Percentiles rank a stretch among this genome's conserved stretches.
Evolutionary conservation across 1,140 invertebrate genomes (phyloP).

Genomic region (Pseudomyrmex flavicornis): DNA sequence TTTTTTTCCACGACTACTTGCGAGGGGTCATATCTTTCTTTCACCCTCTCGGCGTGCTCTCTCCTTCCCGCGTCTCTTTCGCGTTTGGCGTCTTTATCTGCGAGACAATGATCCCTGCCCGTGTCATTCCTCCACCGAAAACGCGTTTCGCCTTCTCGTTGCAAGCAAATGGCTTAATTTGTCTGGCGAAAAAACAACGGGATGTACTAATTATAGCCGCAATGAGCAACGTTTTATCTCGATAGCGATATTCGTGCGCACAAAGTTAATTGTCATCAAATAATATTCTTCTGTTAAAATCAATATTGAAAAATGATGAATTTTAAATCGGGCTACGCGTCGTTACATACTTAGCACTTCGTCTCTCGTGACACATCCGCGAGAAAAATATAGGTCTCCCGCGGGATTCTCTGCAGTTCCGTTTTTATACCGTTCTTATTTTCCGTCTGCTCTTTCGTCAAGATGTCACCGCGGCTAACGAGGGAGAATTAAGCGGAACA

Average conservation of each 20-base stretch:
- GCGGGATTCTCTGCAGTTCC: constrained; percentile 21
- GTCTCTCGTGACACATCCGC: background rate
- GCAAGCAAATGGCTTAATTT: constrained; percentile 78
- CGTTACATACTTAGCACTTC: constrained; percentile 1
- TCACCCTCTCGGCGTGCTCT: background rate
- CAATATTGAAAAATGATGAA: background rate
- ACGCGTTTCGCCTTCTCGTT: constrained; percentile 38
- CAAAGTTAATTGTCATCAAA: background rate
- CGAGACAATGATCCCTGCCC: constrained; percentile 12
- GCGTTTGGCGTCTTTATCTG: background rate
- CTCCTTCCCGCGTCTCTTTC: background rate
- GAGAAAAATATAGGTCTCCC: constrained; percentile 31
- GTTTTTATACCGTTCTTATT: constrained; percentile 70
- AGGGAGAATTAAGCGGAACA: constrained; percentile 78
- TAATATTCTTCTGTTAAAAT: background rate
- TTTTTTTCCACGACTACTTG: constrained; percentile 60
- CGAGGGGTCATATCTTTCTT: constrained; percentile 54
- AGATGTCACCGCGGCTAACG: constrained; percentile 83
- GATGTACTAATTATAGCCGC: constrained; percentile 80
- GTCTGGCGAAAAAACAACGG: constrained; percentile 61
- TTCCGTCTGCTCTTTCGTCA: constrained; percentile 77
- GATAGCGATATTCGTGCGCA: constrained; percentile 35
- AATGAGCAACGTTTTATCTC: constrained; percentile 66
- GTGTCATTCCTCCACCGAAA: constrained; percentile 29
- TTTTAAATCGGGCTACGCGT: too few species aligned